Base-by-base conservation (phyloP, 2,888 invertebrate genomes). In the Leptinotarsa rubiginosa region DNA sequence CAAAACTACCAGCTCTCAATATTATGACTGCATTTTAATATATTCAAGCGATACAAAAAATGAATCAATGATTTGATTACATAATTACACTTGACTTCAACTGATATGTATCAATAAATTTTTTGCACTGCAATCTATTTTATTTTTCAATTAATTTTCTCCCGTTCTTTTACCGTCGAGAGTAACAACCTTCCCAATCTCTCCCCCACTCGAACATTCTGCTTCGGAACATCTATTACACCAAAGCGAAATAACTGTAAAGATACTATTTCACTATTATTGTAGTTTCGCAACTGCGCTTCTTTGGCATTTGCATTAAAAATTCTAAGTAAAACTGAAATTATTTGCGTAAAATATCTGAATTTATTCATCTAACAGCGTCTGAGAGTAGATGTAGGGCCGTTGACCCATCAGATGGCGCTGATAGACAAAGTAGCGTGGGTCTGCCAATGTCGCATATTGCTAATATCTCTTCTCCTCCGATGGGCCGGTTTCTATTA, bases 391-490 rank as follows among this genome's bases (percentile, higher is more conserved):
- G 47, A 72, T 52, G 75, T 74, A 76, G 73, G 83, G 79, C 69
- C 83, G 78, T 85, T 84, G 84, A 84, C 84, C 85, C 82, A 77
- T 73, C 77, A 85, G 85, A 85, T 85, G 85, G 85, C 85, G 83
- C 82, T 85, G 85, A 85, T 85, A 85, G 83, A 79, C 77, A 72
- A 67, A 76, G 75, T 76, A 79, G 84, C 84, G 85, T 85, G 84
- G 84, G 84, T 83, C 80, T 82, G 80, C 80, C 81, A 80, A 83
- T 81, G 83, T 84, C 83, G 82, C 83, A 81, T 83, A 84, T 82
- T 84, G 80, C 79, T 81, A 80, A 81, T 82, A 79, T 78, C 79
- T 83, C 83, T 83, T 75, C 75, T 69, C 68, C 56, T 74, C 69
- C 77, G 80, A 70, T 75, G 74, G 77, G 76, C 76, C 75, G 76